These are phyloP conservation scores for Drosophila nebulosa DNA, from an alignment of 1,140 invertebrate genomes.

Conservation along the genomic window DNA sequence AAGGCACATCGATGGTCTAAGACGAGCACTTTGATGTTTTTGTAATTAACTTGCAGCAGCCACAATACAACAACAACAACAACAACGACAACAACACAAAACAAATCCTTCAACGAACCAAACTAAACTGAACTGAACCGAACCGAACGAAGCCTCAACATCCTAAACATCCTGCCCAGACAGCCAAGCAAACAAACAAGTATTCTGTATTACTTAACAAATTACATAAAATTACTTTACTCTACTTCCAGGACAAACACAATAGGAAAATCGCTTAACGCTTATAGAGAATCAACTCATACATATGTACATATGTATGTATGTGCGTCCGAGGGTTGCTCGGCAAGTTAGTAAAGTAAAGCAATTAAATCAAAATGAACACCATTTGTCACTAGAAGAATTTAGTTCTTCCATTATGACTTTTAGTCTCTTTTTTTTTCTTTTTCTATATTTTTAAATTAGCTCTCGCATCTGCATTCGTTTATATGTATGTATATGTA, in stretches of 20 bases:
- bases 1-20: conserved; percentile 4
- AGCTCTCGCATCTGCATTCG: background rate
- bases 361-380: too few species aligned
- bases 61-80: conserved; percentile 4
- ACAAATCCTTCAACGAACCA: background rate
- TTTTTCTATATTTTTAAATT: background rate
- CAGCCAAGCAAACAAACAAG: conserved; percentile 56
- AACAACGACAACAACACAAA: conserved; percentile 5
- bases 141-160: background rate
- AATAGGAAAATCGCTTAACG: conserved; percentile 65
- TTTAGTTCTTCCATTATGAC: too few species aligned
- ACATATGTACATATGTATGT: too few species aligned
- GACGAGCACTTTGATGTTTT: conserved; percentile 66
- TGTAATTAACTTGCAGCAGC: conserved; percentile 58
- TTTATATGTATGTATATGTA: too few species aligned
- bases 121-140: background rate
- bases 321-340: background rate
- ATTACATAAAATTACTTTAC: conserved; percentile 79
- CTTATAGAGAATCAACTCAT: conserved; percentile 51
- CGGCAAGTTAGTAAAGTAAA: background rate
- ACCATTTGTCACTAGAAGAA: too few species aligned
- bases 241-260: conserved; percentile 10
- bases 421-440: background rate
- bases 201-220: conserved; percentile 70
- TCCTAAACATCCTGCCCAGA: conserved; percentile 62